Evolutionary conservation across 2,888 invertebrate genomes (phyloP).

Genomic region (Drosophila melanosoma): DNA sequence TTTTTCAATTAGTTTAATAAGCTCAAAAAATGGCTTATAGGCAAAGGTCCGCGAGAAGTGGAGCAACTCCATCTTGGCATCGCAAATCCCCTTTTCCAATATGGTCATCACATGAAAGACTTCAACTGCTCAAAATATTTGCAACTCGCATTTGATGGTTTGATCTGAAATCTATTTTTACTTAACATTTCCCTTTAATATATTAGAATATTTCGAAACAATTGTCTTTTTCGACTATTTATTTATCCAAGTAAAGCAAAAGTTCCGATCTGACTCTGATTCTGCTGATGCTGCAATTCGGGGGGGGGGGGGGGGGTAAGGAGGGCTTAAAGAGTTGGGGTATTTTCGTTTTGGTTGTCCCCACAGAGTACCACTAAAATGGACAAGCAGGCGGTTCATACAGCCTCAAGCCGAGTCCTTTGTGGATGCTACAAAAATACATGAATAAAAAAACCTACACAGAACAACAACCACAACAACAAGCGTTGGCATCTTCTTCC

Average conservation of each 20-base stretch:
- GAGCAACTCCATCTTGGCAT: background rate
- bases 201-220: background rate
- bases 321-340: background rate
- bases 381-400: slow-evolving; percentile 18
- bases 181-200: background rate
- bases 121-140: background rate
- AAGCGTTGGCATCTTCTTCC: slow-evolving; percentile 14
- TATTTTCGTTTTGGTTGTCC: slow-evolving; percentile 17
- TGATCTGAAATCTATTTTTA: background rate
- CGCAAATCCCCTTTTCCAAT: rapidly evolving
- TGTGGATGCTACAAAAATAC: slow-evolving; percentile 29
- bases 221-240: background rate
- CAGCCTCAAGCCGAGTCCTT: slow-evolving; percentile 30
- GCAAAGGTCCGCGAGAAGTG: background rate
- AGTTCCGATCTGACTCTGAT: background rate
- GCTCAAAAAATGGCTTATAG: rapidly evolving
- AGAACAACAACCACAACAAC: slow-evolving; percentile 13
- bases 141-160: rapidly evolving
- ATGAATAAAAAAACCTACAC: slow-evolving; percentile 38
- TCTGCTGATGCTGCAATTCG: slow-evolving; percentile 14
- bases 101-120: background rate
- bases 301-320: background rate
- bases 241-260: background rate
- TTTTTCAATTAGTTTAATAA: background rate
- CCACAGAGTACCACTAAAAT: slow-evolving; percentile 54